A percentile compares a stretch with the other conserved stretches of the same genome.
Evolutionary conservation across 2,888 invertebrate species (phyloP).

Genomic region (Geophilus truncorum): DNA sequence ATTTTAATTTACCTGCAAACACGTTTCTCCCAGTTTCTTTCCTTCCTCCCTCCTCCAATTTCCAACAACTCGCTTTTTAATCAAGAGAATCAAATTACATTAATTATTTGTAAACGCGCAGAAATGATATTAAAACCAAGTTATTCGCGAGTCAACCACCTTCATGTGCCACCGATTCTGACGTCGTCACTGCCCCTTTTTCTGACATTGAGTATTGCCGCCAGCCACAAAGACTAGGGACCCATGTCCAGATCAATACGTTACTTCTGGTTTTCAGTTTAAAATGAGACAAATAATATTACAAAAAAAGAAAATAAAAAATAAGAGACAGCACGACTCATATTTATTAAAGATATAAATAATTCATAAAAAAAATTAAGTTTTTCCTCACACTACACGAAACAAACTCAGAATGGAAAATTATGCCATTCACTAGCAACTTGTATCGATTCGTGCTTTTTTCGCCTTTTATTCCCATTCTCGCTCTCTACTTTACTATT

Average conservation of each 20-base stretch:
- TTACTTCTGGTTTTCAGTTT: neutral
- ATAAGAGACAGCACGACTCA: constrained; percentile 8
- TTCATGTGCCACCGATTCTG: neutral
- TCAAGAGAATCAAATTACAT: neutral
- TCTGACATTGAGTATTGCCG: neutral
- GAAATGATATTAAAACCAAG: neutral
- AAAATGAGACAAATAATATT: neutral
- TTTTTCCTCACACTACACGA: constrained; percentile 2
- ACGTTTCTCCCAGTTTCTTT: neutral
- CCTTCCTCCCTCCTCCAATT: neutral
- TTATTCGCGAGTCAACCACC: neutral
- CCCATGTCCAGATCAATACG: neutral
- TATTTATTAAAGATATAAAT: constrained; percentile 8
- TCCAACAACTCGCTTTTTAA: neutral
- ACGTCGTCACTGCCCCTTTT: constrained; percentile 1
- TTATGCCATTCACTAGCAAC: constrained; percentile 15
- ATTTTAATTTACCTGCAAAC: neutral
- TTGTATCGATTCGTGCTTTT: neutral
- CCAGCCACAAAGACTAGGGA: neutral
- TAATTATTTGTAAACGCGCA: neutral
- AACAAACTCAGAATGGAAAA: constrained; percentile 8
- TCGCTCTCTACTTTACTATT: neutral
- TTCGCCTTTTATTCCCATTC: neutral
- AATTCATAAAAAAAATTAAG: constrained; percentile 15
- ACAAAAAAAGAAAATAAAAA: neutral